Conservation (phyloP, 2,797 vertebrate genomes). For the Synanceia verrucosa region DNA sequence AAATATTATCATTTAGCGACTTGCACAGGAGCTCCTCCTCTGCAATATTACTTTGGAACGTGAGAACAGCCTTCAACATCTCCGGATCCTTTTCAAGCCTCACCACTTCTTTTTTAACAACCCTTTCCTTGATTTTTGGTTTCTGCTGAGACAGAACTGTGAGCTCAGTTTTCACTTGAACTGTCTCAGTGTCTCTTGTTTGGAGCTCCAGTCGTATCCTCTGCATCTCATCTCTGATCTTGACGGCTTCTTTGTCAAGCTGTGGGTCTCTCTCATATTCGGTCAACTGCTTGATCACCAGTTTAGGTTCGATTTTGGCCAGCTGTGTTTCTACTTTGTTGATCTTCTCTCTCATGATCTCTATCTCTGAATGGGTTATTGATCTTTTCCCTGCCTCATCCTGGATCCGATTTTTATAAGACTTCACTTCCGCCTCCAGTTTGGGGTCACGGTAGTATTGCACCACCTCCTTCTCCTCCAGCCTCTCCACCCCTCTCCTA, state of each 20-base stretch:
- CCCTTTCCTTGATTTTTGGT: conserved; percentile 85
- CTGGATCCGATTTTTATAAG: conserved; percentile 78
- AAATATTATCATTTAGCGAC: conserved; percentile 77
- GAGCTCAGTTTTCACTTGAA: conserved; percentile 84
- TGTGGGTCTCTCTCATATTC: conserved; percentile 90
- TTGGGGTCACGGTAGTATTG: conserved; percentile 92
- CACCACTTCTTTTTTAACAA: conserved; percentile 93
- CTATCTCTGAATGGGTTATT: conserved; percentile 80
- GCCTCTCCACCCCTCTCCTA: conserved; percentile 89
- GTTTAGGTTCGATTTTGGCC: conserved; percentile 80
- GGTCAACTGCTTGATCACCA: conserved; percentile 91
- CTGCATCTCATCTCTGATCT: conserved; percentile 85
- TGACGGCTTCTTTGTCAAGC: conserved; percentile 86
- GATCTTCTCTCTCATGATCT: conserved; percentile 79
- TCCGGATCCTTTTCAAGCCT: conserved; percentile 91
- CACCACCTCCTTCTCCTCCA: conserved; percentile 94
- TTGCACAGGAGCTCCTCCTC: conserved; percentile 80
- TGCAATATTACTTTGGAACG: conserved; percentile 81
- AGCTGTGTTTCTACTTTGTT: conserved; percentile 80
- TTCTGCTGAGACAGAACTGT: conserved; percentile 85
- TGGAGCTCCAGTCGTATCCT: conserved; percentile 79
- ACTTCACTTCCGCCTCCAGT: conserved; percentile 82
- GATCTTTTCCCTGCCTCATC: conserved; percentile 82
- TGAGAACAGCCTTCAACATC: conserved; percentile 87
- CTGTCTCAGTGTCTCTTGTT: conserved; percentile 66